Base-by-base conservation (phyloP, 2,113 vertebrate species). In the Sceloporus undulatus region DNA sequence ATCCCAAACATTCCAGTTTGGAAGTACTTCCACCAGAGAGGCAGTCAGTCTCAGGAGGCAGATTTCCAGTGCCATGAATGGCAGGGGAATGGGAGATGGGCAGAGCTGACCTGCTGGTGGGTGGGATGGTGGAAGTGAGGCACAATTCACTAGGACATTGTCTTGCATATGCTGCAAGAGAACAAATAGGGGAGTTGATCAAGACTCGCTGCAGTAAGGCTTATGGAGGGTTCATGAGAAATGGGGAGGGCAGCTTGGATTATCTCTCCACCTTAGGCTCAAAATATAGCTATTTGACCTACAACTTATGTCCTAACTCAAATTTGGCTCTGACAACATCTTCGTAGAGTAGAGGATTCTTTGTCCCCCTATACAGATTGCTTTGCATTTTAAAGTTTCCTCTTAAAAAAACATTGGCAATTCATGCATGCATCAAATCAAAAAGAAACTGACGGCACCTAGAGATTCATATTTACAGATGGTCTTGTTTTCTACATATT, bases 391-490 rank as follows among this genome's bases (percentile, higher is more conserved):
- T 38, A 29, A 76, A 2, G 21, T 38, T 38, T 66, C 56, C 73
- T 68, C 10, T 89, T 89, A 92, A 87, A 86, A 79, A 73, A 19
- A 85, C 92, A 89, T 5, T 0, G 1, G 82, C 92, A 85, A 87
- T 87, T 92, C 89, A 89, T 92, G 92, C 95, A 95, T 95, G 95
- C 94, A 94, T 87, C 87, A 77, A 90, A 92, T 18, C 34, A 16
- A 89, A 81, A 85, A 40, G 23, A 38, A 29, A 34, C 76, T n/a
- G 34, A 29, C 5, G 91, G 92, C 75, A 79, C 90, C 92, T 94
- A 95, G 82, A 90, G 25, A 42, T 93, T 94, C 92, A 11, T 95
- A 95, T 96, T 87, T 96, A 96, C 96, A 92, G 79, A 38, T 66
- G 94, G 91, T 93, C 91, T 86, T 0, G 0, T 92, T 93, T 91